Percentiles rank a stretch among this genome's conserved stretches.
Evolutionary conservation across 1,140 invertebrate genomes (phyloP).

Genomic region (Apocrypta bakeri): DNA sequence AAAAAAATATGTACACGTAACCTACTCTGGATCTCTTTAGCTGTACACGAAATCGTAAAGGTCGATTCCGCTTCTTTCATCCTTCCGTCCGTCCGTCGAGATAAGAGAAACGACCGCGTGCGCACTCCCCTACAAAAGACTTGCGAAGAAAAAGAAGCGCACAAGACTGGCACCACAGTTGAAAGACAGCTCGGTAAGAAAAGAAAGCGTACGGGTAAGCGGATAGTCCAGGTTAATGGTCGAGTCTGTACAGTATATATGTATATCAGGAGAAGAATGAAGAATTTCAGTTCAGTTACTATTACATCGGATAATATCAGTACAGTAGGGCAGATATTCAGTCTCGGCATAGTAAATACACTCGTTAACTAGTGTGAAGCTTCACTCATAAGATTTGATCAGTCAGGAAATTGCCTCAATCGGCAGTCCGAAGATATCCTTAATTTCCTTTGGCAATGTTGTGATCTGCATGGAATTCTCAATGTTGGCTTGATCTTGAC

Average conservation of each 20-base stretch:
- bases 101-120: neutral
- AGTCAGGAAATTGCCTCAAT: neutral
- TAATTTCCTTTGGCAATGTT: slow-evolving; percentile 2
- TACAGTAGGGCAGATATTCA: too few species aligned
- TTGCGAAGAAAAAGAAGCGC: neutral
- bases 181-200: slow-evolving; percentile 6
- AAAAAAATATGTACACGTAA: too few species aligned
- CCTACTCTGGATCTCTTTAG: neutral
- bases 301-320: too few species aligned
- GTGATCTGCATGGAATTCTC: neutral
- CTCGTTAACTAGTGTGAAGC: too few species aligned
- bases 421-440: neutral
- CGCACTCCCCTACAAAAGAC: neutral
- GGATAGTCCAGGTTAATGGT: slow-evolving; percentile 27
- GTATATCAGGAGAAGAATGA: neutral
- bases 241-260: neutral
- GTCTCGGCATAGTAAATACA: too few species aligned
- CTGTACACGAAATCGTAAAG: neutral
- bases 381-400: neutral
- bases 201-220: slow-evolving; percentile 9
- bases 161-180: neutral
- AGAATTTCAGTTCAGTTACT: neutral
- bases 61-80: neutral
- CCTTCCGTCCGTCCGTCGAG: neutral
- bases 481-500: neutral